Base-by-base conservation (phyloP, 2,888 invertebrate species). In the Himalopsyche kuldschensis region DNA sequence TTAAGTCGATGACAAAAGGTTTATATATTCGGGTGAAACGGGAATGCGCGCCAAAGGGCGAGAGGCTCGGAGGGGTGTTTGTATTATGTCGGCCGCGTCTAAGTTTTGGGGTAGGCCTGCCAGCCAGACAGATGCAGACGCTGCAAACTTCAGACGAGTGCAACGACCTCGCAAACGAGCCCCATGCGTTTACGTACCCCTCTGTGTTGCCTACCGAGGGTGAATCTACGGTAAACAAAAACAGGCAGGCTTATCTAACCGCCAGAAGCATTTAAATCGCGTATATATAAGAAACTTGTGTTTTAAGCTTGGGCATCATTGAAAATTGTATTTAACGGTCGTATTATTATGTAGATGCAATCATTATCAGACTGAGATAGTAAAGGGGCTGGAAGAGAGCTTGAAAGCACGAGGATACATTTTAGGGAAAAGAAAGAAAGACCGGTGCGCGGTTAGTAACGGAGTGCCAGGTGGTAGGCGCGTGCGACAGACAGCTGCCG, bases 121-220 rank as follows among this genome's bases (percentile, higher is more conserved):
- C 55, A 30, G 79, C n/a, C 80, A 78, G 84, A 84, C 84, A 82
- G 82, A 84, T 80, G 82, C 82, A 79, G 76, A 80, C 35, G 63
- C 69, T 27, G 69, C 30, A 69, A 69, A 20, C 48, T 48, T 48
- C 63, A 63, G 48, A 41, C 24, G 78, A 75, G 78, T 31, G 84
- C 84, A 84, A 80, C 78, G 84, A 80, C 79, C 84, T 84, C 82
- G 55, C 76, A 24, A n/a, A 76, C 76, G 41, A 32, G 20, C 76
- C 76, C 76, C 20, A 41, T 41, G 20, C 41, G 32, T 48, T 15
- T 78, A 27, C 69, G 30, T 27, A 30, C 27, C 3, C 15, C 69
- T 0, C 69, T 0, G 27, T 27, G 55, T 5, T 30, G 69, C 30
- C 0, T 27, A 11, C 27, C 11, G 24, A 69, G 69, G 69, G 69